Conservation (phyloP, 2,888 invertebrate species). For the Melanostoma scalare region DNA sequence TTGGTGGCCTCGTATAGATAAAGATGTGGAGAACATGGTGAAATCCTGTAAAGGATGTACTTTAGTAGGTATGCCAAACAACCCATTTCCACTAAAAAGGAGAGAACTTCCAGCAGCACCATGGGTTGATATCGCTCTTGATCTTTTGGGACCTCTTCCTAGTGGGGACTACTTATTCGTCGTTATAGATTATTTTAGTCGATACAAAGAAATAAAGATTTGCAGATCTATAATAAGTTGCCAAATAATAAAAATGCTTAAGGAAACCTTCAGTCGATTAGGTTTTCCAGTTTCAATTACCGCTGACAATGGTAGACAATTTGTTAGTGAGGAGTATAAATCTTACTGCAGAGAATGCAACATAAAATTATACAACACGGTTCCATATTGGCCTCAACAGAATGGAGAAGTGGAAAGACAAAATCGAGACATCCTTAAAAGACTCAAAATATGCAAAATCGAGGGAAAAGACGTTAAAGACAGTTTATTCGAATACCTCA, state of each 20-base stretch:
- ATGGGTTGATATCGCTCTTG: constrained; percentile 72
- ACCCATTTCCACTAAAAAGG: constrained; percentile 36
- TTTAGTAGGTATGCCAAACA: constrained; percentile 59
- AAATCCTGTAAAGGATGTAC: constrained; percentile 44
- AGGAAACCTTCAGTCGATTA: constrained; percentile 73
- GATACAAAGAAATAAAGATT: constrained; percentile 74
- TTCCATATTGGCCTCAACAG: constrained; percentile 73
- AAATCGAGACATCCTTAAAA: constrained; percentile 75
- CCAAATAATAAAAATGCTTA: constrained; percentile 62
- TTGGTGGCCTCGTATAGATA: constrained; percentile 78
- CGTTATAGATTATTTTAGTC: constrained; percentile 75
- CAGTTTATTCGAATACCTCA: constrained; percentile 61
- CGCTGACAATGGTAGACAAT: constrained; percentile 75
- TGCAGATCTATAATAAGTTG: constrained; percentile 57
- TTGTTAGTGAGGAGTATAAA: constrained; percentile 74
- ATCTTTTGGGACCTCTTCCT: constrained; percentile 75
- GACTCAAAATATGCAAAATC: constrained; percentile 62
- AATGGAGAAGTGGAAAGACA: constrained; percentile 76
- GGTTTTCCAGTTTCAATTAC: constrained; percentile 49
- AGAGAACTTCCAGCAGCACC: constrained; percentile 19
- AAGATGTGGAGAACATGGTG: constrained; percentile 68
- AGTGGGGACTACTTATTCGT: constrained; percentile 74
- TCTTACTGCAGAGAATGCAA: constrained; percentile 61
- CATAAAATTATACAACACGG: constrained; percentile 68
- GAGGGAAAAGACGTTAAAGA: constrained; percentile 67